Conservation (phyloP, 2,113 vertebrate species). For the Hassar affinis region DNA sequence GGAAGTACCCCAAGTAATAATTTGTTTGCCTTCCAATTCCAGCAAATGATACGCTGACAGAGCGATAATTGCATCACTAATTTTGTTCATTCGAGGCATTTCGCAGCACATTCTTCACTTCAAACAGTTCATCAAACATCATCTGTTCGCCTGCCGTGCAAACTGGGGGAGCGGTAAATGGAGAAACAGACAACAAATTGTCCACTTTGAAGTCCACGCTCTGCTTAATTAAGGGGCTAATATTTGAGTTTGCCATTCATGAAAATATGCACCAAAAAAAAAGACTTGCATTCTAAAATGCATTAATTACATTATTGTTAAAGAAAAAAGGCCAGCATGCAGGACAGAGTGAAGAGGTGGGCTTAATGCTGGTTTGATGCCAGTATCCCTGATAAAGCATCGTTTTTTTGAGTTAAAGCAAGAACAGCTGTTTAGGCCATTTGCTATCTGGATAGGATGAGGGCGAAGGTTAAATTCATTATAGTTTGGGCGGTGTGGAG, state of each 20-base stretch:
- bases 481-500: constrained; percentile 65
- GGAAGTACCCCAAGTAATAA: constrained; percentile 13
- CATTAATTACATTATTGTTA: background rate
- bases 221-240: constrained; percentile 56
- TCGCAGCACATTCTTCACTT: constrained; percentile 61
- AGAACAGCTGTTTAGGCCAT: constrained; percentile 61
- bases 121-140: constrained; percentile 69
- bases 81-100: constrained; percentile 60
- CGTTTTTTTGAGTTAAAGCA: constrained; percentile 18
- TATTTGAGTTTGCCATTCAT: constrained; percentile 35
- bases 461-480: constrained; percentile 76
- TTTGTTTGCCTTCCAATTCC: constrained; percentile 36
- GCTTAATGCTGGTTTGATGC: background rate
- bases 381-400: constrained; percentile 32
- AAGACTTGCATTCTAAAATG: background rate
- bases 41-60: constrained; percentile 43
- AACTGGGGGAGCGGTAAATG: constrained; percentile 63
- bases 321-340: background rate
- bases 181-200: constrained; percentile 68
- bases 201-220: constrained; percentile 62
- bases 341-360: background rate
- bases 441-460: constrained; percentile 57
- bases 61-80: constrained; percentile 66
- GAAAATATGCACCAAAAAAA: background rate
- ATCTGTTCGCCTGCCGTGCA: constrained; percentile 65